Conservation (phyloP, 2,888 invertebrate genomes). For the Cyclophora punctaria region DNA sequence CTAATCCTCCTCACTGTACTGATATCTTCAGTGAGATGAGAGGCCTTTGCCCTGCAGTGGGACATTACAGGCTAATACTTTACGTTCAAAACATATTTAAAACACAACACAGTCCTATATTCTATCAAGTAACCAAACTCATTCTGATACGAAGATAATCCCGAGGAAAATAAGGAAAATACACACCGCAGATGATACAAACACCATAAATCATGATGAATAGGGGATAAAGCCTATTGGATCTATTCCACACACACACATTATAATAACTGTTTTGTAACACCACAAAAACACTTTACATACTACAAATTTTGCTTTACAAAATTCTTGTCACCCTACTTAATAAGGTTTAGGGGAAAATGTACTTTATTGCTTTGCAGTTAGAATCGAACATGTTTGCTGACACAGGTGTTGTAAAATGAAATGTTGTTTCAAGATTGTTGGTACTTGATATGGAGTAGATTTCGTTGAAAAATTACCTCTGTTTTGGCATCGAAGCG, state of each 20-base stretch:
- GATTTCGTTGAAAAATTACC: slow-evolving; percentile 11
- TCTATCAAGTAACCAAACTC: too few relatives aligned
- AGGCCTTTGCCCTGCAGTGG: too few relatives aligned
- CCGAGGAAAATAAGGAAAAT: too few relatives aligned
- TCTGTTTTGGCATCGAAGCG: slow-evolving; percentile 3
- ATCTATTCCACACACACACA: too few relatives aligned
- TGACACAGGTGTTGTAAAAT: slow-evolving; percentile 16
- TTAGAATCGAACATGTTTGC: neutral
- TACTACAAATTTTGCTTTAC: slow-evolving; percentile 15
- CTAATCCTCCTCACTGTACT: too few relatives aligned
- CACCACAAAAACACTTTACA: slow-evolving; percentile 6
- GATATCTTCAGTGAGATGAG: too few relatives aligned
- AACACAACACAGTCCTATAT: too few relatives aligned
- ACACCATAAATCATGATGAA: neutral
- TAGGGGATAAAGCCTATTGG: neutral
- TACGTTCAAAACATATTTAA: too few relatives aligned
- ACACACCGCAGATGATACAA: too few relatives aligned
- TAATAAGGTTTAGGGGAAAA: neutral
- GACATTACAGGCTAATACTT: too few relatives aligned
- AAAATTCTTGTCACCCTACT: slow-evolving; percentile 13
- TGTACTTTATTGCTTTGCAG: neutral
- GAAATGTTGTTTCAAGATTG: slow-evolving; percentile 15
- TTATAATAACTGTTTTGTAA: too few relatives aligned
- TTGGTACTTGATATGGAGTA: slow-evolving; percentile 5
- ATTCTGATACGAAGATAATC: too few relatives aligned